Evolutionary conservation across 2,888 invertebrate species (phyloP).

Genomic region (Pseudococcus jackbeardsleyi): DNA sequence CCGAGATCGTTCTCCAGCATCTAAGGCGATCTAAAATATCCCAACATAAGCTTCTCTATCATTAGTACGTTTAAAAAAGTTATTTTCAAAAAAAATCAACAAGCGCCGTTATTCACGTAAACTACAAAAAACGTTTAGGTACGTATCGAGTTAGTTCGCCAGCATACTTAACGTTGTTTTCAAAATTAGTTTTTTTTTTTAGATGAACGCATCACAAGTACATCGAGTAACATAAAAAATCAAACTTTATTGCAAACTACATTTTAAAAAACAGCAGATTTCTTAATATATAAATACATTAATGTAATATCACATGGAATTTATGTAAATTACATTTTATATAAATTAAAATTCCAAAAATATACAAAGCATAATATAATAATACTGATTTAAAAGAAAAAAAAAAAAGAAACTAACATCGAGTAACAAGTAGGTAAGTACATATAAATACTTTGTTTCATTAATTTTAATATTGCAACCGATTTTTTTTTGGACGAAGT

Average conservation of each 20-base stretch:
- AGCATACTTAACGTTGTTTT: background rate
- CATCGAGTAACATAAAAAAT: conserved; percentile 63
- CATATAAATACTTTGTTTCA: background rate
- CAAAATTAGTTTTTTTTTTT: background rate
- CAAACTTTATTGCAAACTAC: conserved; percentile 64
- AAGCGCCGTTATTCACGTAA: background rate
- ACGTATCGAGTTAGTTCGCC: background rate
- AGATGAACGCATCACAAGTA: conserved; percentile 7
- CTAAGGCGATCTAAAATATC: background rate
- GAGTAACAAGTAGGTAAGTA: conserved; percentile 25
- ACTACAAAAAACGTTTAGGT: conserved; percentile 19
- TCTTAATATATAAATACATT: conserved; percentile 60
- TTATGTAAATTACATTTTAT: conserved; percentile 64
- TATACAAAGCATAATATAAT: conserved; percentile 60
- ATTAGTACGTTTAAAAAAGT: background rate
- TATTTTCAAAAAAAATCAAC: conserved; percentile 15
- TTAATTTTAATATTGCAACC: conserved; percentile 23
- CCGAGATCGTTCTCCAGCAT: background rate
- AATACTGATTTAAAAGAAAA: conserved; percentile 30
- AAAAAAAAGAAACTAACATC: conserved; percentile 25
- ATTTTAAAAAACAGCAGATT: conserved; percentile 62
- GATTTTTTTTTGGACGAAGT: conserved; percentile 1
- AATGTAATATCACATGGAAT: conserved; percentile 65
- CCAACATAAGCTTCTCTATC: background rate
- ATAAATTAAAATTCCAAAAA: conserved; percentile 59